phyloP scores from a whole-genome alignment of 2,797 vertebrate species.

The Podargus strigoides region DNA sequence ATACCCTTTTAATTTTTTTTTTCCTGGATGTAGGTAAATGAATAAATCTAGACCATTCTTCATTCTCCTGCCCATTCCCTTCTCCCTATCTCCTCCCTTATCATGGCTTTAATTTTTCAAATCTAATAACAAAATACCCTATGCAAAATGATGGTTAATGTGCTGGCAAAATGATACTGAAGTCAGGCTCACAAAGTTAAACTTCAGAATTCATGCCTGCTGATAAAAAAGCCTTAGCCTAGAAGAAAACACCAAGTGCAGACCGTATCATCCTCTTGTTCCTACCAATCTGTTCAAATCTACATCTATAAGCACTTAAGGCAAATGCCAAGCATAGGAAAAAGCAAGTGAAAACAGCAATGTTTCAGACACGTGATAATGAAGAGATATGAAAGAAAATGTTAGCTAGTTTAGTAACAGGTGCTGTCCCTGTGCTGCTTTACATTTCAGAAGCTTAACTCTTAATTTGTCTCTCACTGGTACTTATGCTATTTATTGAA shows the following conservation, averaged over 20 bases:
- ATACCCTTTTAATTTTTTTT: neutral
- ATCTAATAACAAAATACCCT: neutral
- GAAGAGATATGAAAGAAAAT: conserved; percentile 40
- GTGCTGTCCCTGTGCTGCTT: conserved; percentile 33
- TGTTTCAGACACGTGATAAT: conserved; percentile 35
- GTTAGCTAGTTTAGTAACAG: conserved; percentile 50
- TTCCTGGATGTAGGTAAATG: neutral
- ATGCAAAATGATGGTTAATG: neutral
- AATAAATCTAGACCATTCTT: neutral
- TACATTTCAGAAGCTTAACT: conserved; percentile 38
- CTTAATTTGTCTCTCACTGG: conserved; percentile 6
- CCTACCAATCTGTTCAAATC: conserved; percentile 53
- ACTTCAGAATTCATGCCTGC: neutral
- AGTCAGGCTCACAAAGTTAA: neutral
- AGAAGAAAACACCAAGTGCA: conserved; percentile 28
- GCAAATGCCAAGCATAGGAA: conserved; percentile 56
- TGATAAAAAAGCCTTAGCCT: neutral
- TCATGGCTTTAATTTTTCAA: neutral
- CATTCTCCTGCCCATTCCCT: neutral
- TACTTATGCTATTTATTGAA: neutral
- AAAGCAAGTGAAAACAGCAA: conserved; percentile 41
- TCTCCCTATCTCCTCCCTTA: neutral
- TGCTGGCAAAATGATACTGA: neutral
- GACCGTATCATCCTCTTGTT: conserved; percentile 22
- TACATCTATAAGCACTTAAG: conserved; percentile 37